These are phyloP conservation scores for Orbicella faveolata DNA, from an alignment of 64 coral and sea anemone genomes.

Conservation along the genomic window DNA sequence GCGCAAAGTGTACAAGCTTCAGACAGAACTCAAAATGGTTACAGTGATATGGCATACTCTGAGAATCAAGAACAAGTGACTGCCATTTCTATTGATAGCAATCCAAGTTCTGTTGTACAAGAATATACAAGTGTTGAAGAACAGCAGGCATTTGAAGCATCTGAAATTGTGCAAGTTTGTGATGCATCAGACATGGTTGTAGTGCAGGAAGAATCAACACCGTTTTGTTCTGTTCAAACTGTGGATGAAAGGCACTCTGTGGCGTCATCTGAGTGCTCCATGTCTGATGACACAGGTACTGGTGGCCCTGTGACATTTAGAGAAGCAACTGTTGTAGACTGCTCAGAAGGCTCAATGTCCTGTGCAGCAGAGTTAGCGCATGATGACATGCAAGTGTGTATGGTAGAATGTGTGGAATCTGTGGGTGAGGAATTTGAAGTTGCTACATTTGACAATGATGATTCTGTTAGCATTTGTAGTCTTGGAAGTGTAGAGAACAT, in stretches of 20 bases:
- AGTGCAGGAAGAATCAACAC: neutral
- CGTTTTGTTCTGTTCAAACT: neutral
- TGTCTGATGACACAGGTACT: conserved; percentile 1
- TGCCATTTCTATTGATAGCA: neutral
- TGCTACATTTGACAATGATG: conserved; percentile 37
- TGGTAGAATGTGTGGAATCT: conserved; percentile 43
- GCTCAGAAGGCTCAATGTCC: conserved; percentile 4
- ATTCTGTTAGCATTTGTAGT: conserved; percentile 48
- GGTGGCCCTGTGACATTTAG: neutral
- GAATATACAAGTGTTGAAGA: neutral
- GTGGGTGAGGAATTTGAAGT: conserved; percentile 44
- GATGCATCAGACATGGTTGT: conserved; percentile 6
- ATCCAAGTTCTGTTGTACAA: neutral
- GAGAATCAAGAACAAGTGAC: neutral
- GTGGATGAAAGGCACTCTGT: neutral
- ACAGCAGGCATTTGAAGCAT: neutral
- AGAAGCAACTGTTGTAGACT: conserved; percentile 4
- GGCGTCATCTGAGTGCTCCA: neutral
- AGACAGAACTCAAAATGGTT: neutral
- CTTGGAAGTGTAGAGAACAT: conserved; percentile 25
- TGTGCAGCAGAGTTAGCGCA: conserved; percentile 23
- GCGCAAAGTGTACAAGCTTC: neutral
- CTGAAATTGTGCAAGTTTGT: neutral
- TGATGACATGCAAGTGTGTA: conserved; percentile 26
- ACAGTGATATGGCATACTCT: neutral